Percentiles rank a stretch among this genome's conserved stretches.
phyloP scores from a whole-genome alignment of 2,888 invertebrate species.

The Acronicta aceris region DNA sequence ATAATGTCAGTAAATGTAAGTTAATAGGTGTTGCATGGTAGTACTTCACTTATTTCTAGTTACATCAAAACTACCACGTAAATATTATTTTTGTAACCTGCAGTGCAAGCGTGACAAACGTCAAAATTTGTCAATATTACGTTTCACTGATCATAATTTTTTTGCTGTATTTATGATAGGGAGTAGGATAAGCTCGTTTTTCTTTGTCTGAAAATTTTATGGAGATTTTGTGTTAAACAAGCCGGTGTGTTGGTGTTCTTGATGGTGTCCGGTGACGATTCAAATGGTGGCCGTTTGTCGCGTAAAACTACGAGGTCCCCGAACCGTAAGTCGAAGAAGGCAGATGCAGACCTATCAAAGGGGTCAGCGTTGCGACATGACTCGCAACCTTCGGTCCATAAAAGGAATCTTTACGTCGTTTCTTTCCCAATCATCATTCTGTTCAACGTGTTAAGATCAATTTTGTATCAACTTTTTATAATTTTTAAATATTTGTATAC shows the following conservation, averaged over 20 bases:
- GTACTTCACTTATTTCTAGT: too few relatives aligned
- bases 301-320: constrained; percentile 91
- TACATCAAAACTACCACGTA: constrained; percentile 26
- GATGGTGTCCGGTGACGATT: constrained; percentile 90
- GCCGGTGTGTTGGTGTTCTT: constrained; percentile 82
- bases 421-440: constrained; percentile 96
- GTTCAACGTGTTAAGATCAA: constrained; percentile 94
- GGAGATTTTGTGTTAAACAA: constrained; percentile 81
- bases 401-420: constrained; percentile 96
- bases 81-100: constrained; percentile 30
- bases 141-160: constrained; percentile 61
- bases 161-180: constrained; percentile 76
- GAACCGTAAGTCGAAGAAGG: constrained; percentile 90
- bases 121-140: constrained; percentile 69
- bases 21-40: too few relatives aligned
- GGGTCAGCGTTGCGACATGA: constrained; percentile 90
- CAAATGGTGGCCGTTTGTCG: constrained; percentile 90
- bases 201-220: constrained; percentile 82
- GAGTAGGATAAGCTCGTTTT: constrained; percentile 75
- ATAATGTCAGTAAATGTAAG: too few relatives aligned
- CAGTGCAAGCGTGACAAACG: constrained; percentile 56
- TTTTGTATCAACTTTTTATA: constrained; percentile 96
- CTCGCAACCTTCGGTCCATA: constrained; percentile 94
- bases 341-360: constrained; percentile 90
- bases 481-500: constrained; percentile 95